Base-by-base conservation (phyloP, 2,797 vertebrate species). In the Girardinus metallicus region DNA sequence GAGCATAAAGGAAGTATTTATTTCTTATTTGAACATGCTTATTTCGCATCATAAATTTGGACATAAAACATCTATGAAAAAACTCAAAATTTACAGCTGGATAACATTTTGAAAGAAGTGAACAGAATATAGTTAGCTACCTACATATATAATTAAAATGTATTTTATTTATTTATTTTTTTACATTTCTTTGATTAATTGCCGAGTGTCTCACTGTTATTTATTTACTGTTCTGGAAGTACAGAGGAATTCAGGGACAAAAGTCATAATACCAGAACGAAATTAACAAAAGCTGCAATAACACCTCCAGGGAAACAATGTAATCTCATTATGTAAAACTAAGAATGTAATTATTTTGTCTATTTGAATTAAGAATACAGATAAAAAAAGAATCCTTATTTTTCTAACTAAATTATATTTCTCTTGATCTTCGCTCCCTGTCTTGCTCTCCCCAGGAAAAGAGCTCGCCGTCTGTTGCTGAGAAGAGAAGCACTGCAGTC, bases 401-500 rank as follows among this genome's bases (percentile, higher is more conserved):
- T 74, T 74, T 81, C 0, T 55, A 83, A 81, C 62, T 80, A 73
- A 44, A 55, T 34, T 79, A 39, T 79, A 64, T 75, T 80, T 84
- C 29, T n/a, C 76, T 78, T 79, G 66, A 83, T 46, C 80, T 26
- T 57, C 7, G 21, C 74, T 71, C 70, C 75, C 76, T 76, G 57
- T 26, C 36, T 85, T 64, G 11, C 55, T 85, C 57, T 89, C 85
- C 74, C 79, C 47, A 0, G 84, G 81, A 79, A 88, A 75, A 73
- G 62, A 76, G 68, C 23, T 4, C 72, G 84, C 31, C 64, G 80
- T 87, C 87, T 90, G 91, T 87, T 93, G 89, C 89, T 89, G 79
- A 86, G 73, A 76, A 44, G 60, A 90, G 77, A 89, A 80, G 80
- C 82, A 15, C 79, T 83, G 86, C 87, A 89, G 91, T 92, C 92